Evolutionary conservation across 2,113 vertebrate genomes (phyloP), one percentile per base, ranked within the genome.

Genomic region (Serilophus lunatus): DNA sequence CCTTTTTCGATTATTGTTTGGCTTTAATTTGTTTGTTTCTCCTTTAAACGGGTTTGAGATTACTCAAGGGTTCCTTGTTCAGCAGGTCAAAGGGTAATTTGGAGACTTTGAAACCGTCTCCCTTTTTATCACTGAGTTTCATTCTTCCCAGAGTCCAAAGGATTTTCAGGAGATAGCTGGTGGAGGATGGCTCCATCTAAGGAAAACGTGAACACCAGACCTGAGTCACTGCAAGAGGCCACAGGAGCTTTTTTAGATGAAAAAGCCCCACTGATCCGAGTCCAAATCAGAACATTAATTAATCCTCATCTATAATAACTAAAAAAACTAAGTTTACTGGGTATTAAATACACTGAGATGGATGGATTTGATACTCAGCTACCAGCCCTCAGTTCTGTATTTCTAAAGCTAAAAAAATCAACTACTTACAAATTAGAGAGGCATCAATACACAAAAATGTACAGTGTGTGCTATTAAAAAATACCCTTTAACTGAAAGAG

Each of bases 21-120:
- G 82, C 88, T 96, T 88, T 56, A 94, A 90, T 94, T 83, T 94
- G 93, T 92, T 97, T 97, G 93, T 96, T 97, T 96, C 95, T 95
- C 92, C 90, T 93, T 96, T 96, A 97, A 94, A 94, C 8, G 23
- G 64, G 86, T 0, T 94, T 71, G 90, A 94, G 80, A 94, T 96
- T 96, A 95, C 95, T 95, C 80, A 88, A 94, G 85, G 82, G 86
- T 95, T 94, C 82, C 92, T 96, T 97, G 92, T 93, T 94, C 90
- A 95, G 64, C 87, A 71, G 95, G 92, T 95, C 94, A 96, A 96
- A 96, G 95, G 92, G 88, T 90, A 86, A 90, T 54, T 81, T 61
- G 88, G 92, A 95, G 93, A 96, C 96, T 97, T 96, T 96, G 94
- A 94, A 96, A 95, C 92, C 19, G 16, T 97, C 92, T 93, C 82